Evolutionary conservation across 92 coral and sea anemone species (phyloP), one percentile per base, ranked within the genome.

Genomic region (Paramuricea clavata): DNA sequence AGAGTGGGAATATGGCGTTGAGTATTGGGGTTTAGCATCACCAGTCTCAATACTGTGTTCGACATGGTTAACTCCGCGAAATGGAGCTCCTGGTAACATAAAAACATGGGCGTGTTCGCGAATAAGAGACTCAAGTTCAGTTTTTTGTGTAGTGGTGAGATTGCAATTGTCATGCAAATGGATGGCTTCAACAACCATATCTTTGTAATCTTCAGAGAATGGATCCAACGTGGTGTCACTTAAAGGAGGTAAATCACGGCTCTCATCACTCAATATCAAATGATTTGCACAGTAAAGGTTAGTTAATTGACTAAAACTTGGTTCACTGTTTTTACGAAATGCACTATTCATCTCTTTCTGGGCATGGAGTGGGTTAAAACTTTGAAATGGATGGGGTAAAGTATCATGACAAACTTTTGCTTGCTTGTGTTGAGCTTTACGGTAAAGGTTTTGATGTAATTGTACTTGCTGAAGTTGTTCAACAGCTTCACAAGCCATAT

Each of bases 171-270:
- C 83, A 19, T 39, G 44, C 44, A 82, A 78, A 15, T 62, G 83
- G 25, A 88, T 1, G 27, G 80, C 85, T 13, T 49, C 54, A 22
- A 83, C 23, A 74, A 83, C 76, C 21, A 54, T 75, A 35, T 49
- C 50, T 31, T 64, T 60, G 71, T 76, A 89, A 75, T 83, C 80
- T 35, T 61, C 70, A 21, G 85, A 83, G 49, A 60, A 83, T 60
- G 92, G 92, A 79, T 83, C 89, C 25, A 83, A 85, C 16, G 57
- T 52, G 60, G 22, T 27, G 44, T 67, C 56, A 52, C 80, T 54
- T 70, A 60, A 26, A 35, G 87, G 74, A 10, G 87, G 87, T n/a
- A 83, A 65, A 44, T 83, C 87, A 65, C 80, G 77, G 42, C 64
- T 78, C 49, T 83, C 88, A 25, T 64, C 71, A 21, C 2, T 64